Evolutionary conservation across 2,113 vertebrate species (phyloP).

Genomic region (Coregonus clupeaformis): DNA sequence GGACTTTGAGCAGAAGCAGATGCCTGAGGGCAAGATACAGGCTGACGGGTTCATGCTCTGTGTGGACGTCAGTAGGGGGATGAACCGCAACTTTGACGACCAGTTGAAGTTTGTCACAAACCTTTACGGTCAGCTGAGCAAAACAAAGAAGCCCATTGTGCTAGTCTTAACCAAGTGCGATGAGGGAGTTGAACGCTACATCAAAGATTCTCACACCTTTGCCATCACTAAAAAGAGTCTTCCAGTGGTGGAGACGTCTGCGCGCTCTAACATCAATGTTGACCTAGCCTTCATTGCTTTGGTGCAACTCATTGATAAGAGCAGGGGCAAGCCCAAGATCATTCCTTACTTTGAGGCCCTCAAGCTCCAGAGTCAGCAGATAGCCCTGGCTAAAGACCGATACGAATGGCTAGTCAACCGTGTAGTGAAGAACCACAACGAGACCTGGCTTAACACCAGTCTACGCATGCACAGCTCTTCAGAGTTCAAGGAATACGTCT

Average conservation of each 20-base stretch:
- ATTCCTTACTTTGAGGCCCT: conserved; percentile 95
- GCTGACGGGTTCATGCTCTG: conserved; percentile 95
- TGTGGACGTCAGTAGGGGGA: conserved; percentile 92
- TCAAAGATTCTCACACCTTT: conserved; percentile 93
- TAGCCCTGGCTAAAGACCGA: conserved; percentile 92
- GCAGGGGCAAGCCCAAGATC: conserved; percentile 92
- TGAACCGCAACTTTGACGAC: conserved; percentile 97
- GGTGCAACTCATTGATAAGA: conserved; percentile 89
- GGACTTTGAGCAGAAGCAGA: conserved; percentile 99
- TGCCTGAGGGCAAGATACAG: conserved; percentile 95
- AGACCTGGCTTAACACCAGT: conserved; percentile 82
- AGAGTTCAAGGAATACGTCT: conserved; percentile 94
- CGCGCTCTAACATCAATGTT: conserved; percentile 93
- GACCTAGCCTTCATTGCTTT: conserved; percentile 92
- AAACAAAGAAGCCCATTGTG: conserved; percentile 93
- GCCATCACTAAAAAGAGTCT: conserved; percentile 96
- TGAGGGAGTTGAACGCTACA: conserved; percentile 96
- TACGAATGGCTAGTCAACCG: conserved; percentile 96
- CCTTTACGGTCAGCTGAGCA: conserved; percentile 90
- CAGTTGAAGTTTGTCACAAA: conserved; percentile 96
- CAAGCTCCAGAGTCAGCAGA: conserved; percentile 96
- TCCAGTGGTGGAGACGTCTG: conserved; percentile 95
- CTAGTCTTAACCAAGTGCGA: conserved; percentile 95
- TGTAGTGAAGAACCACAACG: conserved; percentile 91
- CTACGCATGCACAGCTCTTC: conserved; percentile 86